A percentile compares a stretch with the other conserved stretches of the same genome.
phyloP scores from a whole-genome alignment of 2,113 vertebrate genomes.

The Paraplagusia blochii region DNA sequence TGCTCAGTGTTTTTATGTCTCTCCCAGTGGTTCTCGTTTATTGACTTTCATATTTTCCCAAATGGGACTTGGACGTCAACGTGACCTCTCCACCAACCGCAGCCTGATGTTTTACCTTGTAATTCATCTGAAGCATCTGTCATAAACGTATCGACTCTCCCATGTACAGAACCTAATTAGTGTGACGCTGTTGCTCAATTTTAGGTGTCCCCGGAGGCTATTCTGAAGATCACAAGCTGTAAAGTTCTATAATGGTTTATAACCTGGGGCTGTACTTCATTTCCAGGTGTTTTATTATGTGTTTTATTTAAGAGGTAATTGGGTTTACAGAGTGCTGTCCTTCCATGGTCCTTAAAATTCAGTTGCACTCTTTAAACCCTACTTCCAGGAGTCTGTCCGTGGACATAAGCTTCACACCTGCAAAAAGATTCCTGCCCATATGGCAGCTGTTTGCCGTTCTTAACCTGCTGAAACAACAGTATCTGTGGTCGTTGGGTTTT shows the following conservation, averaged over 20 bases:
- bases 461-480: constrained; percentile 2
- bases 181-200: neutral
- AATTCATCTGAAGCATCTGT: neutral
- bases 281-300: neutral
- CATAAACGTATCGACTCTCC: constrained; percentile 1
- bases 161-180: too few relatives aligned
- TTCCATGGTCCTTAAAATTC: constrained; percentile 11
- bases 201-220: neutral
- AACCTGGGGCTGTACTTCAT: neutral
- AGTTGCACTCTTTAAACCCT: constrained; percentile 14
- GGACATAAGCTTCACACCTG: constrained; percentile 22
- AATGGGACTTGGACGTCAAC: constrained; percentile 6
- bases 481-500: too few relatives aligned
- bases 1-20: neutral
- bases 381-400: neutral
- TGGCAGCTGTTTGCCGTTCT: constrained; percentile 15
- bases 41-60: constrained; percentile 1
- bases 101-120: neutral
- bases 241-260: neutral
- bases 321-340: neutral
- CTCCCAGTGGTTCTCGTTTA: too few relatives aligned
- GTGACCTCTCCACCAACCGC: constrained; percentile 16
- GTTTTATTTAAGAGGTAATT: neutral
- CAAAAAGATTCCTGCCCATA: constrained; percentile 11
- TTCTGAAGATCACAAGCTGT: neutral